Percentiles rank a stretch among this genome's conserved stretches.
phyloP scores from a whole-genome alignment of 92 coral and sea anemone genomes.

The Actinostola sp. region DNA sequence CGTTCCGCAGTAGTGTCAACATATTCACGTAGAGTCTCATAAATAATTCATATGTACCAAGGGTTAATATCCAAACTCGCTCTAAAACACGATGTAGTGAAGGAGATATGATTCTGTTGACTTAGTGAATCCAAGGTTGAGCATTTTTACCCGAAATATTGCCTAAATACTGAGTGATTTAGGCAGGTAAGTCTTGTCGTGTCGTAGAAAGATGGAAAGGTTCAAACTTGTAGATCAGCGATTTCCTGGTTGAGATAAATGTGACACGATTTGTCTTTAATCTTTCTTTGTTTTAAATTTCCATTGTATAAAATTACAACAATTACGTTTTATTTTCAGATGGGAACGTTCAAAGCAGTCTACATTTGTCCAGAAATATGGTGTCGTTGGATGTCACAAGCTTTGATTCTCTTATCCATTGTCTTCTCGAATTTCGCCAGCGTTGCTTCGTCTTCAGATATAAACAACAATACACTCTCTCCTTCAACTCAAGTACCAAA shows the following conservation, averaged over 20 bases:
- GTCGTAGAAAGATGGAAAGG: neutral
- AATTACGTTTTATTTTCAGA: slow-evolving; percentile 3
- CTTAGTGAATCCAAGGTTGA: neutral
- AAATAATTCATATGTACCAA: slow-evolving; percentile 12
- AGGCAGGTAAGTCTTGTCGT: neutral
- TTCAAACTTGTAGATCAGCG: neutral
- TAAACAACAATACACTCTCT: neutral
- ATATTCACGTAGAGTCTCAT: neutral
- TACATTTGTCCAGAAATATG: neutral
- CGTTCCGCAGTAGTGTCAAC: neutral
- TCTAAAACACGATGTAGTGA: slow-evolving; percentile 6
- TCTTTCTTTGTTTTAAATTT: slow-evolving; percentile 8
- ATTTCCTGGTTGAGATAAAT: neutral
- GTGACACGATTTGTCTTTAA: neutral
- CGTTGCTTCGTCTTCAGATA: neutral
- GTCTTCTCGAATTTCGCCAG: slow-evolving; percentile 18
- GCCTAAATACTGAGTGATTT: no score
- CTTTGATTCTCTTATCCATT: slow-evolving; percentile 3
- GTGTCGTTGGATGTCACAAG: slow-evolving; percentile 8
- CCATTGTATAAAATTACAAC: neutral
- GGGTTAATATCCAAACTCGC: slow-evolving; percentile 31
- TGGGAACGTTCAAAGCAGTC: neutral
- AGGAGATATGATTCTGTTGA: slow-evolving; percentile 15
- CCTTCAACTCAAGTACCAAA: slow-evolving; percentile 21
- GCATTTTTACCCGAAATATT: neutral